Conservation (phyloP, 2,888 invertebrate genomes). For the Cantharis rufa region DNA sequence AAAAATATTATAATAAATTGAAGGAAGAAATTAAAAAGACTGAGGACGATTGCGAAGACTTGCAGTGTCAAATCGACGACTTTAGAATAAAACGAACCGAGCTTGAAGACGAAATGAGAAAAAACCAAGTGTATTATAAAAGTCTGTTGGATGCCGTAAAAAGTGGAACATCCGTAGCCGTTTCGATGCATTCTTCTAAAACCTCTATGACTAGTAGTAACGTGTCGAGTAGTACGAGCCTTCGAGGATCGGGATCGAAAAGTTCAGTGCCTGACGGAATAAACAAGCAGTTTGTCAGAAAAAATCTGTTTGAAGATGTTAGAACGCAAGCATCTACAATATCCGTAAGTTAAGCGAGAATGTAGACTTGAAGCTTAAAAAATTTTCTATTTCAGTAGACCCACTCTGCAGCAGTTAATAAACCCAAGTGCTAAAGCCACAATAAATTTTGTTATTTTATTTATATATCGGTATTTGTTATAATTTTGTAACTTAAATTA, state of each 20-base stretch:
- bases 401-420: not conserved
- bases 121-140: constrained; percentile 16
- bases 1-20: constrained; percentile 44
- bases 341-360: not conserved
- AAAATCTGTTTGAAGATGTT: not conserved
- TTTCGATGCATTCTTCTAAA: not conserved
- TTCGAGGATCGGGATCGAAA: not conserved
- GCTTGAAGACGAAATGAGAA: constrained; percentile 38
- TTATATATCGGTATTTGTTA: not conserved
- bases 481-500: not conserved
- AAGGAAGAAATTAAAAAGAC: constrained; percentile 41
- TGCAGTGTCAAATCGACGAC: constrained; percentile 47
- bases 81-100: constrained; percentile 41
- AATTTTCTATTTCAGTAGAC: not conserved
- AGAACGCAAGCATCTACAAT: not conserved
- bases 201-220: not conserved
- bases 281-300: no score
- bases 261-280: not conserved
- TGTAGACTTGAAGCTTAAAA: not conserved
- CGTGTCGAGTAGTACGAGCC: not conserved
- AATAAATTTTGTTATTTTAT: not conserved
- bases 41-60: constrained; percentile 44
- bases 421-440: not conserved
- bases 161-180: not conserved
- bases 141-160: not conserved